Base-by-base conservation (phyloP, 2,888 invertebrate species). In the Plemyria rubiginata region DNA sequence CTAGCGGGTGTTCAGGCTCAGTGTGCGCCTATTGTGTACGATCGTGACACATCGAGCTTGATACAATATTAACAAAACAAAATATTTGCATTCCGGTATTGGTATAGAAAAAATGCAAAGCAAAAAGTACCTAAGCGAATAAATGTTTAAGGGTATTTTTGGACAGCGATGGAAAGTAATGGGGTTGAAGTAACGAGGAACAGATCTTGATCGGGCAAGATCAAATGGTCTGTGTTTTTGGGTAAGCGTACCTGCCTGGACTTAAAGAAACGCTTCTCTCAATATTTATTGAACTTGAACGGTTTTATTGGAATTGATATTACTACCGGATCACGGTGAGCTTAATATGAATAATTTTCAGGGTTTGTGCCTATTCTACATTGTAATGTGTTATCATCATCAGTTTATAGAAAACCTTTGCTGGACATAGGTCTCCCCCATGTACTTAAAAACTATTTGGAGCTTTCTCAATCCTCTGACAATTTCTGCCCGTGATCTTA, bases 11-110 rank as follows among this genome's bases (percentile, higher is more conserved):
- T 80, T 79, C 74, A 73, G 73, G 71, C 76, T 76, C 74, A 75
- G 68, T 70, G 62, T 68, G 68, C 72, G 73, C 71, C 74, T 82
- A 82, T 83, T 82, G 79, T 82, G 77, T 77, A 75, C 77, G 76
- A 80, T 79, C 78, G 78, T 81, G 78, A 79, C 79, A 81, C 75
- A 82, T 78, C 75, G 76, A 75, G 73, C 73, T 72, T 76, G 74
- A 78, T 80, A 83, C 80, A 79, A 82, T 82, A 81, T 81, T 78
- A 79, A 79, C 77, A 77, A 79, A 76, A 78, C 75, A 79, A 79
- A 81, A 65, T 81, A 78, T 82, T 81, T 75, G 72, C 70, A 70
- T 76, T 75, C 55, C 65, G 70, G 70, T 70, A 73, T 71, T 71
- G 67, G 70, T 67, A 68, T 73, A 59, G 66, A 71, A 75, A 68